A percentile compares a stretch with the other conserved stretches of the same genome.
These are phyloP conservation scores for Drosophila acutilabella DNA, from an alignment of 2,888 invertebrate genomes.

Conservation along the genomic window DNA sequence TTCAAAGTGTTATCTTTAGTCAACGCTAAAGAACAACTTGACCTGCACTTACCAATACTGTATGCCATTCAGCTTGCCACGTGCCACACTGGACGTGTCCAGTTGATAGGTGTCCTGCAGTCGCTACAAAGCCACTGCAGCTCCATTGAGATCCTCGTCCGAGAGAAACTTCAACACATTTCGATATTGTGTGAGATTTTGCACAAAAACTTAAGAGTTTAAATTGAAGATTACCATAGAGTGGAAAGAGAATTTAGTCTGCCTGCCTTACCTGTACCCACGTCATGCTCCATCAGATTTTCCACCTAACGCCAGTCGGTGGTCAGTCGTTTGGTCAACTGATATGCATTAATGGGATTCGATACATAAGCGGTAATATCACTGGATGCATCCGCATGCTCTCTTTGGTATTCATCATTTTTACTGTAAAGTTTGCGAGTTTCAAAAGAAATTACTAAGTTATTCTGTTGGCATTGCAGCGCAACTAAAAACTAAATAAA, in stretches of 20 bases:
- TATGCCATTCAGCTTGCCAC: slow-evolving; percentile 94
- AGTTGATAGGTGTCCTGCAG: slow-evolving; percentile 97
- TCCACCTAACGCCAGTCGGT: slow-evolving; percentile 95
- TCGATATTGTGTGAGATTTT: slow-evolving; percentile 91
- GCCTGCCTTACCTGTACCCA: slow-evolving; percentile 87
- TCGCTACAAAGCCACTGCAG: slow-evolving; percentile 96
- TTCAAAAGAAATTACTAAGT: slow-evolving; percentile 21
- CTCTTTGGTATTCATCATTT: slow-evolving; percentile 89
- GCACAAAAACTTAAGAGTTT: slow-evolving; percentile 88
- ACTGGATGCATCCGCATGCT: slow-evolving; percentile 91
- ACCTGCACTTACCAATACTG: slow-evolving; percentile 88
- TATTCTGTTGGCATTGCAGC: neutral
- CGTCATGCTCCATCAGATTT: slow-evolving; percentile 89
- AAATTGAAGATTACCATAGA: slow-evolving; percentile 7
- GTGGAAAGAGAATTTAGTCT: neutral
- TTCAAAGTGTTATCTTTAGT: neutral
- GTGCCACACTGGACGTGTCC: slow-evolving; percentile 93
- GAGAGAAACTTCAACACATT: slow-evolving; percentile 93
- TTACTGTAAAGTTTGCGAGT: slow-evolving; percentile 68
- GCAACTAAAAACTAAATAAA: slow-evolving; percentile 13
- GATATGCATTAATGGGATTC: slow-evolving; percentile 97
- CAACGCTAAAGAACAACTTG: slow-evolving; percentile 1
- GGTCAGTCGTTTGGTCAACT: slow-evolving; percentile 96
- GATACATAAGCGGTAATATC: slow-evolving; percentile 93
- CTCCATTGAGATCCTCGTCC: slow-evolving; percentile 97